Percentiles rank a stretch among this genome's conserved stretches.
Conservation (phyloP, 2,113 vertebrate genomes). For the Thalassoma bifasciatum region DNA sequence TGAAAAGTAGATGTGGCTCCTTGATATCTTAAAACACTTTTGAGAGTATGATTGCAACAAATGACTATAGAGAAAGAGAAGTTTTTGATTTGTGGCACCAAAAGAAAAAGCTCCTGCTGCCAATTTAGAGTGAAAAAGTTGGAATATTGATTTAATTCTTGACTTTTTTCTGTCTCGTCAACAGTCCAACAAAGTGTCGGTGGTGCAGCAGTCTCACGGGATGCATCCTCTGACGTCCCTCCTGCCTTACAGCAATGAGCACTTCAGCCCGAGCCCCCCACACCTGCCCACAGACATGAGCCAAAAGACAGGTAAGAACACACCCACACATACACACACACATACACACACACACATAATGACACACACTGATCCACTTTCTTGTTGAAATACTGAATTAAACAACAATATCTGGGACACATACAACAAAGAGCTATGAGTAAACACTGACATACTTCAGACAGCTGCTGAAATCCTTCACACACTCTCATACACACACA, state of each 20-base stretch:
- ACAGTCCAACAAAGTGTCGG: slow-evolving; percentile 96
- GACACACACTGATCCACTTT: not conserved
- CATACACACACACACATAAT: not conserved
- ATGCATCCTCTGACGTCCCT: slow-evolving; percentile 95
- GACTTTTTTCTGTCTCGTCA: not conserved
- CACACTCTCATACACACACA: not conserved
- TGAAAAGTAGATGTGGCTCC: too few species aligned
- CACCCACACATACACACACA: slow-evolving; percentile 1
- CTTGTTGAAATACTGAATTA: not conserved
- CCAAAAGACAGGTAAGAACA: slow-evolving; percentile 93
- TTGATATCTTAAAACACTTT: too few species aligned
- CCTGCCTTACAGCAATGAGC: slow-evolving; percentile 94
- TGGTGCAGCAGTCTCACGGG: slow-evolving; percentile 93
- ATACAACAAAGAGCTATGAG: not conserved
- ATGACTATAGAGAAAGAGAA: too few species aligned
- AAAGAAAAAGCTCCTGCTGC: too few species aligned
- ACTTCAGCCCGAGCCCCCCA: slow-evolving; percentile 93
- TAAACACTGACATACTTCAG: slow-evolving; percentile 28
- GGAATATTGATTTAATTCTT: not conserved
- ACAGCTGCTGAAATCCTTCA: slow-evolving; percentile 26
- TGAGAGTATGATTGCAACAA: too few species aligned
- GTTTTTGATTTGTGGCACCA: too few species aligned
- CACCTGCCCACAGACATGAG: slow-evolving; percentile 94
- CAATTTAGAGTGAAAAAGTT: too few species aligned
- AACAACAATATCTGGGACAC: not conserved